phyloP scores from a whole-genome alignment of 2,888 invertebrate genomes.

The Dryomyza anilis region DNA sequence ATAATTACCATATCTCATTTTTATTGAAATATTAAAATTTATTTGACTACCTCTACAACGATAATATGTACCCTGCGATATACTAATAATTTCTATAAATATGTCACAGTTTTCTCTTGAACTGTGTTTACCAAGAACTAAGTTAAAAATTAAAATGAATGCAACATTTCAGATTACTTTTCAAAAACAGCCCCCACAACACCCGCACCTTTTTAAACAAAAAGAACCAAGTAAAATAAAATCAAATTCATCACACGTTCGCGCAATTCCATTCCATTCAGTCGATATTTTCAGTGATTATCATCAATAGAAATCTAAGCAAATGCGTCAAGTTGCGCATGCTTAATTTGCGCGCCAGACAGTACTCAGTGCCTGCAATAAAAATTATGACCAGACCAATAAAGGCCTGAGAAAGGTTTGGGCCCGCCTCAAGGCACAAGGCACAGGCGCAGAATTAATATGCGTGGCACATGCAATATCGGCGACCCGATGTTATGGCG shows the following conservation, averaged over 20 bases:
- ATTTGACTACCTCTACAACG: too few species aligned
- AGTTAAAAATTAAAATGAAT: too few species aligned
- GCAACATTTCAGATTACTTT: too few species aligned
- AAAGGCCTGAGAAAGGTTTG: neutral
- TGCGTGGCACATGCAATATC: neutral
- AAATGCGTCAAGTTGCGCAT: slow-evolving; percentile 41
- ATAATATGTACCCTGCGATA: too few species aligned
- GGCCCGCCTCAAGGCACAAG: neutral
- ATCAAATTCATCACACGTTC: slow-evolving; percentile 17
- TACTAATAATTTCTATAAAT: too few species aligned
- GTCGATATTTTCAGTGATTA: slow-evolving; percentile 42
- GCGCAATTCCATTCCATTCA: slow-evolving; percentile 28
- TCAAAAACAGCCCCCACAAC: neutral
- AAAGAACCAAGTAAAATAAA: neutral
- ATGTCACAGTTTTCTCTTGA: too few species aligned
- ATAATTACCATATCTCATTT: too few species aligned
- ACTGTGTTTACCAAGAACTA: too few species aligned
- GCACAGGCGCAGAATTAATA: neutral
- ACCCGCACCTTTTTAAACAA: neutral
- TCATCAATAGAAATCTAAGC: slow-evolving; percentile 42
- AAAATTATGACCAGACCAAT: neutral
- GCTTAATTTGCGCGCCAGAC: too few species aligned
- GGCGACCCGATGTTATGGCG: slow-evolving; percentile 1
- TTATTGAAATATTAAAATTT: too few species aligned
- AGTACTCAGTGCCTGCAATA: too few species aligned